A percentile compares a stretch with the other conserved stretches of the same genome.
These are phyloP conservation scores for Harlomillsia oculata DNA, from an alignment of 1,140 invertebrate genomes.

Conservation along the genomic window DNA sequence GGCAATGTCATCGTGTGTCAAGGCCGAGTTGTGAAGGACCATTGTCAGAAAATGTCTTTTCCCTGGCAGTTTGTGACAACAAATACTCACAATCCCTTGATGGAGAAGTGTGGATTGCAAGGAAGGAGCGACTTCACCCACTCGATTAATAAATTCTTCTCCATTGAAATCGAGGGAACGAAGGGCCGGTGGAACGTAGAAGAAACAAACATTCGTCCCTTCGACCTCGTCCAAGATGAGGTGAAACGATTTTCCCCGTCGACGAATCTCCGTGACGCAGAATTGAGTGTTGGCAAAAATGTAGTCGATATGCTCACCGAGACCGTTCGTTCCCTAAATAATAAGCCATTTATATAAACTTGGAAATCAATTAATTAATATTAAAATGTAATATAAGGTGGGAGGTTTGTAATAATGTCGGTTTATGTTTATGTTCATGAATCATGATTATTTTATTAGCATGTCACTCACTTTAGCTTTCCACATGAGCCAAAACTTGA, in stretches of 20 bases:
- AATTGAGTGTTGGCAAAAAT: not conserved
- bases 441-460: not conserved
- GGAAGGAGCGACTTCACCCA: constrained; percentile 72
- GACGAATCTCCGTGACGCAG: constrained; percentile 10
- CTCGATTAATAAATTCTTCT: not conserved
- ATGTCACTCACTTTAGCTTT: constrained; percentile 14
- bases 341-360: not conserved
- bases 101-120: constrained; percentile 90
- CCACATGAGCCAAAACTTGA: constrained; percentile 25
- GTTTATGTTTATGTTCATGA: too few species aligned
- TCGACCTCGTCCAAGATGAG: constrained; percentile 12
- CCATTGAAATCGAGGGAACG: not conserved
- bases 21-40: constrained; percentile 76
- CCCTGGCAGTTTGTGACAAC: constrained; percentile 74
- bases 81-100: constrained; percentile 85
- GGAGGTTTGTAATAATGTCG: too few species aligned
- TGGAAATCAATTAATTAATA: not conserved
- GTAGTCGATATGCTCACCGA: constrained; percentile 15
- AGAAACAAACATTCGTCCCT: constrained; percentile 7
- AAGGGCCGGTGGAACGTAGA: constrained; percentile 4
- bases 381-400: too few species aligned
- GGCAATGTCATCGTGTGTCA: constrained; percentile 67
- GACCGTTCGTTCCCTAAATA: constrained; percentile 9
- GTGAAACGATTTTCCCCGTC: not conserved
- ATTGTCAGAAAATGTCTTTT: constrained; percentile 85